Percentiles rank a stretch among this genome's conserved stretches.
Conservation (phyloP, 2,888 invertebrate species). For the Girardia tigrina region DNA sequence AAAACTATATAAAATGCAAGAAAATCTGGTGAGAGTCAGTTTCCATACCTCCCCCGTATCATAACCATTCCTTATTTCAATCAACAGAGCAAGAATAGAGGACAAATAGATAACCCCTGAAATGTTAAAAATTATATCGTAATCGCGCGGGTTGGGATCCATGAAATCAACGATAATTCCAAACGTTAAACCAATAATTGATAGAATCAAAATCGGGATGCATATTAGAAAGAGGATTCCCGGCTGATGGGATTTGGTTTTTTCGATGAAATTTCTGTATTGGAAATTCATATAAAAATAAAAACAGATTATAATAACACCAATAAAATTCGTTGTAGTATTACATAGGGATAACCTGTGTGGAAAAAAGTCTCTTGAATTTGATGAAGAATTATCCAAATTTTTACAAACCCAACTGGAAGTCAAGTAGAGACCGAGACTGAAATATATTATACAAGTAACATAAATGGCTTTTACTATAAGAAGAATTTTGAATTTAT, state of each 20-base stretch:
- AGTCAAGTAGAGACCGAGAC: not conserved
- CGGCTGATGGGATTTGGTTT: not conserved
- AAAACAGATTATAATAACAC: not conserved
- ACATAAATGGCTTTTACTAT: not conserved
- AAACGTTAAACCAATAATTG: not conserved
- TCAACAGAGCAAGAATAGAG: not conserved
- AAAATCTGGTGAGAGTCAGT: not conserved
- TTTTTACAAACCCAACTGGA: not conserved
- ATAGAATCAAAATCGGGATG: not conserved
- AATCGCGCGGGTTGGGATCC: not conserved
- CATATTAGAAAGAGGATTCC: not conserved
- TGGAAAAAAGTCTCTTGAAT: not conserved
- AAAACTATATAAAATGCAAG: not conserved
- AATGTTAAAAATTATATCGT: not conserved
- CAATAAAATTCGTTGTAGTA: not conserved
- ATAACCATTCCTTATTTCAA: conserved; percentile 9
- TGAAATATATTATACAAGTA: not conserved
- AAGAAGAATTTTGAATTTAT: not conserved
- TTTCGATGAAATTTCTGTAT: not conserved
- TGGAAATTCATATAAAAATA: not conserved
- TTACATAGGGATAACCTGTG: not conserved
- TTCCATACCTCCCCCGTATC: not conserved
- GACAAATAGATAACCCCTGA: not conserved
- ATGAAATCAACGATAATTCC: not conserved
- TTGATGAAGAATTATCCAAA: not conserved